A percentile compares a stretch with the other conserved stretches of the same genome.
Conservation (phyloP, 2,888 invertebrate species). For the Omphaloscelis lunosa region DNA sequence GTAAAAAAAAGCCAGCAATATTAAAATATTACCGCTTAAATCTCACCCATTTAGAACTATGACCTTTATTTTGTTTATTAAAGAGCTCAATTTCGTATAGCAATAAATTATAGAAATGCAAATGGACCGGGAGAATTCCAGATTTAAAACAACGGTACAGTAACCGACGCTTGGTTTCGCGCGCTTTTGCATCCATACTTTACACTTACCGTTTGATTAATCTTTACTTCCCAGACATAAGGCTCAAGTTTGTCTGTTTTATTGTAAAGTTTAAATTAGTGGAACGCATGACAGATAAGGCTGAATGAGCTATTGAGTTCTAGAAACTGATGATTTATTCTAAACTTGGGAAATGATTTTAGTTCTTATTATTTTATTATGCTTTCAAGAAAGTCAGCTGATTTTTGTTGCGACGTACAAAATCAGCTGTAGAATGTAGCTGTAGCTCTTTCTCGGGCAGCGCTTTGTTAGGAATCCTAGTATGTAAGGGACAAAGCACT, state of each 20-base stretch:
- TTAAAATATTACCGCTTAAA: slow-evolving; percentile 53
- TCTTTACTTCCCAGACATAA: slow-evolving; percentile 1
- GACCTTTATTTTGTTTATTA: fast-evolving
- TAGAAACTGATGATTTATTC: slow-evolving; percentile 54
- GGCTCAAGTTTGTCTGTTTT: slow-evolving; percentile 23
- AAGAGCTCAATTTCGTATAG: slow-evolving; percentile 45
- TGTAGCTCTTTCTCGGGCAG: too few species aligned
- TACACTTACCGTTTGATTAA: slow-evolving; percentile 17
- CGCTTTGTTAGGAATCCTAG: background rate
- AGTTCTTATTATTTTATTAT: slow-evolving; percentile 42
- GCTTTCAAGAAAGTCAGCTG: slow-evolving; percentile 43
- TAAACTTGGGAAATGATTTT: slow-evolving; percentile 31
- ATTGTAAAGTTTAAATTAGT: background rate
- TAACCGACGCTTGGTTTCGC: slow-evolving; percentile 67
- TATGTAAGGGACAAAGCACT: background rate
- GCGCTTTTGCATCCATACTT: slow-evolving; percentile 62
- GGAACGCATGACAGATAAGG: slow-evolving; percentile 57
- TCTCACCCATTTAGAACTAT: slow-evolving; percentile 7
- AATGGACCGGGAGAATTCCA: slow-evolving; percentile 77
- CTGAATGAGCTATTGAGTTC: slow-evolving; percentile 65
- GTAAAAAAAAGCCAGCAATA: slow-evolving; percentile 29
- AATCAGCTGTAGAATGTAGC: slow-evolving; percentile 47
- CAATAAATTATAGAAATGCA: slow-evolving; percentile 43
- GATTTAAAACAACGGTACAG: slow-evolving; percentile 79
- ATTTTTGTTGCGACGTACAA: background rate